Evolutionary conservation across 2,797 vertebrate species (phyloP).

Genomic region (Psittacula echo): DNA sequence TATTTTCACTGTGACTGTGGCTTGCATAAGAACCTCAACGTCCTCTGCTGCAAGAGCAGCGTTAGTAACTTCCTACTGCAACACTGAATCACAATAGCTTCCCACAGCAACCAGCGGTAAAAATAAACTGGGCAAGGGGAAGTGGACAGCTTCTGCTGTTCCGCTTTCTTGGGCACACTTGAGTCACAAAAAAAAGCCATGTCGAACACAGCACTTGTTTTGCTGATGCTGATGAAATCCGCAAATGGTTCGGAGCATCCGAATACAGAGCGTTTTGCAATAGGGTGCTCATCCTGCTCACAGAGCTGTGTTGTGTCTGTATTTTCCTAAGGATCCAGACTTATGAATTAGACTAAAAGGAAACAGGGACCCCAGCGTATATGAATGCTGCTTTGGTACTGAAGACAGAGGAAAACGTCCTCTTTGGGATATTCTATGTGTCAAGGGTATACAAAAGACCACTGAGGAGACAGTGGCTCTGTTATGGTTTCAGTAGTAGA

Average conservation of each 20-base stretch:
- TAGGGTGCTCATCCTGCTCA: neutral
- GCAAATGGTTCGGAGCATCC: no score
- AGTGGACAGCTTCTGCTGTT: conserved; percentile 53
- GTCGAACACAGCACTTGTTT: no score
- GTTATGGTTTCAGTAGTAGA: neutral
- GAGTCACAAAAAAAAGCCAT: conserved; percentile 34
- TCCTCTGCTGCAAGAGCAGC: conserved; percentile 47
- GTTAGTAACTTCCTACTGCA: conserved; percentile 56
- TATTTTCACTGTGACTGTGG: conserved; percentile 37
- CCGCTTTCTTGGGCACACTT: conserved; percentile 39
- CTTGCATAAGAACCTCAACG: conserved; percentile 61
- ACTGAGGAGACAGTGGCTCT: neutral
- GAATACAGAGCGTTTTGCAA: neutral
- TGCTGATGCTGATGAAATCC: no score
- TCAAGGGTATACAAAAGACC: neutral
- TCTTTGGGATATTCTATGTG: neutral
- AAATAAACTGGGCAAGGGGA: conserved; percentile 61
- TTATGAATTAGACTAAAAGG: neutral
- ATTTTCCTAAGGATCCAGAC: neutral
- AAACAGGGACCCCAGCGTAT: neutral
- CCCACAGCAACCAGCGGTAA: conserved; percentile 54
- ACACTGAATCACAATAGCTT: conserved; percentile 64
- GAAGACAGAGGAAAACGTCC: neutral
- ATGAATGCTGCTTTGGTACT: neutral
- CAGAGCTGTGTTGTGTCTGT: neutral